Conservation (phyloP, 2,888 invertebrate species). For the Stenodema calcarata region DNA sequence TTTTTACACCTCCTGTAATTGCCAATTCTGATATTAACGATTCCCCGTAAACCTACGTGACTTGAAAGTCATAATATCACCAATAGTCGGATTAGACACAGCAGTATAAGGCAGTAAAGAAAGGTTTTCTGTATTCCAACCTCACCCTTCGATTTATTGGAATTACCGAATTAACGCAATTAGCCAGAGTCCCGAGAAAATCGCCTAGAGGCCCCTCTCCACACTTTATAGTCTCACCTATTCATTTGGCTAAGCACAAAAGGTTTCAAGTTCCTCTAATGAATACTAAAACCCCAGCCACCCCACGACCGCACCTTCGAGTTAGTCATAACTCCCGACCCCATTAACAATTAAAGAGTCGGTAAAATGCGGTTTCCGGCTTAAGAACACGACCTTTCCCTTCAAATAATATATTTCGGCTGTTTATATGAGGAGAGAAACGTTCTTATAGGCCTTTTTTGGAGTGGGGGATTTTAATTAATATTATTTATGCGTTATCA, state of each 20-base stretch:
- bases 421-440: background rate
- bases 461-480: background rate
- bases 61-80: no score
- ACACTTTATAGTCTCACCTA: background rate
- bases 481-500: slow-evolving; percentile 2
- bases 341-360: background rate
- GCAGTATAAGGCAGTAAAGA: no score
- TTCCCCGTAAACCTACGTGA: no score
- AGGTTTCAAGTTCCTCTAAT: background rate
- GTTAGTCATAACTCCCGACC: slow-evolving; percentile 2
- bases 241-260: background rate
- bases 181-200: background rate
- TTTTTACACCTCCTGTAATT: no score
- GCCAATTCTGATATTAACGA: no score
- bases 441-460: background rate
- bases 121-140: no score
- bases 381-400: background rate
- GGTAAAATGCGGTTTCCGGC: background rate
- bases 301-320: background rate
- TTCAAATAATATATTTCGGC: background rate
- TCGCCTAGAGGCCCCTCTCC: background rate
- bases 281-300: background rate
- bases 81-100: no score
- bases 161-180: background rate
- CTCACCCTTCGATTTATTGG: background rate